Evolutionary conservation across 1,140 invertebrate species (phyloP), one percentile per base, ranked within the genome.

Genomic region (Agrypnia vestita): DNA sequence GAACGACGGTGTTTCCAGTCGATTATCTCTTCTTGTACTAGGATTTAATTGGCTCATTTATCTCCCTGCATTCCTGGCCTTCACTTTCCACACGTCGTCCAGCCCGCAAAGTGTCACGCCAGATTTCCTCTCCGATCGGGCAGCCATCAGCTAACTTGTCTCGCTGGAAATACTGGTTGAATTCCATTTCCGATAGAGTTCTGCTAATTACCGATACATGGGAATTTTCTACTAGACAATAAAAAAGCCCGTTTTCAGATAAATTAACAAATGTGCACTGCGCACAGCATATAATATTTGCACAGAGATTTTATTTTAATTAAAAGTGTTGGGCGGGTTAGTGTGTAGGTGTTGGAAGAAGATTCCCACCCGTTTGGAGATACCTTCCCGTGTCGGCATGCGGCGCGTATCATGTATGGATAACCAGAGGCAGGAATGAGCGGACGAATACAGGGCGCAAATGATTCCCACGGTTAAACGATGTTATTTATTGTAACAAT

Each of bases 111-210:
- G 17, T 59, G 17, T 59, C 55, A 59, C 21, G 7, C 17, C 55
- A 19, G 8, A 59, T 59, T 59, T 21, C 17, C 55, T 19, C 9
- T 59, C 17, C 17, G 21, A 19, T 0, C 6, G 4, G 19, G 53
- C 4, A 59, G 17, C 17, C 55, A 15, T 17, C 17, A 4, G 35
- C 61, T 10, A 9, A 64, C 61, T 10, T 35, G 25, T n/a, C n/a
- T 10, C 25, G n/a, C 61, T 64, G 11, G 21, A 35, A 25, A 43
- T 25, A 35, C 61, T 12, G 12, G 61, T 64, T 64, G 10, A 35
- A 21, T 25, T 35, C 21, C 35, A 64, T 64, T 64, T 64, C 61
- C 61, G 61, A 64, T 64, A 64, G 61, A 64, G 61, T 64, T 64
- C 61, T 64, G 12, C n/a, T 25, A 56, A 56, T 56, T 59, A 59